Conservation (phyloP, 2,888 invertebrate species). For the Sarcophaga carnaria region DNA sequence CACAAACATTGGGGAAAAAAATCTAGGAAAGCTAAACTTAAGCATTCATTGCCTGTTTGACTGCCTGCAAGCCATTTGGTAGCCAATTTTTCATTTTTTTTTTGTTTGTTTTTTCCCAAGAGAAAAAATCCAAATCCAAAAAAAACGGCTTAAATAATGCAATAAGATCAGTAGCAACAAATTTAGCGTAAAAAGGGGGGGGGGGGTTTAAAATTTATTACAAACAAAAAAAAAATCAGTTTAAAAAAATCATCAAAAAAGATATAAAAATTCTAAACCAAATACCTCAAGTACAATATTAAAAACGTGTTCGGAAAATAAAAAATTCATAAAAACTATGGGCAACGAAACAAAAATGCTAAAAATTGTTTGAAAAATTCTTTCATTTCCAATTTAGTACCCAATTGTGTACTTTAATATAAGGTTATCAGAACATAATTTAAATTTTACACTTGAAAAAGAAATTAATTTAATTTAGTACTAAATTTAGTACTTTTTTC, state of each 20-base stretch:
- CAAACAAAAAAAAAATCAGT: background rate
- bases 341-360: background rate
- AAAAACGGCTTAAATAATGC: conserved; percentile 49
- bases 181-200: conserved; percentile 23
- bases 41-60: background rate
- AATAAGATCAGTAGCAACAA: conserved; percentile 18
- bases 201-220: background rate
- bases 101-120: background rate
- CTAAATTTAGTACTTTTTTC: no score
- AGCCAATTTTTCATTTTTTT: conserved; percentile 21
- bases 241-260: background rate
- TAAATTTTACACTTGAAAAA: no score
- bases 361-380: no score
- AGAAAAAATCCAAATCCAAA: background rate
- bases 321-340: background rate
- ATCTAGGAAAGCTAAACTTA: background rate
- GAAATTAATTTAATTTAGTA: no score
- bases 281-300: background rate
- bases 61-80: background rate
- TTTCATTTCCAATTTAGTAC: no score
- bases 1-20: background rate
- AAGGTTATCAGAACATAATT: no score
- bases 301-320: background rate
- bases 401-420: no score
- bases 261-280: no score